Evolutionary conservation across 2,113 vertebrate species (phyloP), one percentile per base, ranked within the genome.

Genomic region (Otocyon megalotis): DNA sequence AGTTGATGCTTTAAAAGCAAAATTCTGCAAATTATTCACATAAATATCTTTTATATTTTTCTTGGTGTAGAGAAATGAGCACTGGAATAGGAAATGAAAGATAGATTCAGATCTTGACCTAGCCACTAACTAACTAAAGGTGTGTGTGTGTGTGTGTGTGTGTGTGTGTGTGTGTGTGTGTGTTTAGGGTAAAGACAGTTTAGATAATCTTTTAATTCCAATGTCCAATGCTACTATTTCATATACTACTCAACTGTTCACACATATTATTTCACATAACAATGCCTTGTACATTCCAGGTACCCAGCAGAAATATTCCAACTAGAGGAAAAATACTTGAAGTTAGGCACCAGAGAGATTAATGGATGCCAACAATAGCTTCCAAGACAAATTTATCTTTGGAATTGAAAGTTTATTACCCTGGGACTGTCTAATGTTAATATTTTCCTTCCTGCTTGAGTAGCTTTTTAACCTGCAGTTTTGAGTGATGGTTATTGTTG

Each of bases 371-470:
- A 91, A n/a, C 10, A 65, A 1, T 91, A 76, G 32, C n/a, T 86
- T 88, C 87, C 37, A 82, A 90, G 62, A 90, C 91, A 98, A 74
- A 85, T 89, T 93, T 93, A 74, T 93, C 82, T 96, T 91, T 93
- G 93, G n/a, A 93, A 93, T 74, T 93, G 62, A 93, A 94, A 94
- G 71, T 48, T 35, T 97, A 0, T 93, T 90, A 92, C 53, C 63
- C 43, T 84, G 71, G 58, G 95, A 96, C 54, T 95, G 53, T 82
- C 67, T 96, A 81, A 88, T 83, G 37, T 65, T 93, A 79, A 92
- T 93, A 30, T 67, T 89, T 98, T 92, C 71, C 94, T 97, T 97
- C 96, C 94, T 90, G 95, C 53, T 54, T 74, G 58, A 92, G 53
- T 77, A 95, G 67, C 62, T 95, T 92, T 91, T 92, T 96, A 96